Base-by-base conservation (phyloP, 1,140 invertebrate genomes). In the Chironomus striatipennis region DNA sequence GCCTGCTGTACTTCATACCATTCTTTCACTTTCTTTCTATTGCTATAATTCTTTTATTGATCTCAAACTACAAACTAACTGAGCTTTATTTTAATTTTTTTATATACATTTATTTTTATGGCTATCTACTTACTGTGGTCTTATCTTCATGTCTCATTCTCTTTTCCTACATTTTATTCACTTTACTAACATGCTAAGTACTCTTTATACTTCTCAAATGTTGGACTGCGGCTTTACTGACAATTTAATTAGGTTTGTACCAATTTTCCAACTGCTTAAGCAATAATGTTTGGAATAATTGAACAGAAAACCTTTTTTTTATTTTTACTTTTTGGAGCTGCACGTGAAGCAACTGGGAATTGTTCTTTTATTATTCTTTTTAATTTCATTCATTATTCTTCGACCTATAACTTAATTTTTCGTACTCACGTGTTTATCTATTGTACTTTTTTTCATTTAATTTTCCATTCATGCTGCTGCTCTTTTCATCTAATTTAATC, bases 11-110 rank as follows among this genome's bases (percentile, higher is more conserved):
- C 67, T 65, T 74, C 74, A 20, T 18, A 24, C 67, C 75, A 77
- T 76, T 75, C 70, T 74, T 67, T 77, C 75, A 75, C 57, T 75
- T 73, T 77, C 77, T 77, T 78, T 77, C 75, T 75, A 57, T 5
- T 57, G 12, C 47, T n/a, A 15, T 57, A 57, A 57, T 57, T 57
- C 47, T 57, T 57, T 57, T 57, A 57, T 57, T 57, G 47, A 57
- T 57, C 47, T 57, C 47, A 57, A 57, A 57, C 47, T 57, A 57
- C 47, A 12, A 57, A 57, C 47, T 57, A 57, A 57, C 47, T 57
- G 47, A 57, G 47, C 47, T 57, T 57, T 57, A 57, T 57, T 5
- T 57, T n/a, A 12, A 47, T 47, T 47, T 5, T 47, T 47, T 47
- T 15, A n/a, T n/a, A 34, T 34, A 34, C 24, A 34, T 34, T 2